phyloP scores from a whole-genome alignment of 2,888 invertebrate genomes.

The Acronicta aceris region DNA sequence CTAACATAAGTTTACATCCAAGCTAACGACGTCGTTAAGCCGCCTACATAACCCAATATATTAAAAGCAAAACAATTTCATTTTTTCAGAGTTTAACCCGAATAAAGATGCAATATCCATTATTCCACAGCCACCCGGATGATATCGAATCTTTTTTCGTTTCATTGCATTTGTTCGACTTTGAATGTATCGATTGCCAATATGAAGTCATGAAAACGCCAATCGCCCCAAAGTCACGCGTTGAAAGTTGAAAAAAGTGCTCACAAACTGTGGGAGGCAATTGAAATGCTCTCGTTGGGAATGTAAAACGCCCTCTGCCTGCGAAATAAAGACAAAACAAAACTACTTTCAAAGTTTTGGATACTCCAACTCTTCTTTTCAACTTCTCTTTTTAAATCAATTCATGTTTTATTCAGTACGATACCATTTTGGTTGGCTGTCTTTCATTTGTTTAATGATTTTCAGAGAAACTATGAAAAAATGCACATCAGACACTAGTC shows the following conservation, averaged over 20 bases:
- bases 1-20: background rate
- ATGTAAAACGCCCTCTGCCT: constrained; percentile 39
- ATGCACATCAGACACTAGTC: no score
- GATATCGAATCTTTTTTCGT: constrained; percentile 11
- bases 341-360: constrained; percentile 43
- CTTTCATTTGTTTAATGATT: no score
- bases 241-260: constrained; percentile 39
- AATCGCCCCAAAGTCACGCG: constrained; percentile 33
- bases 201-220: constrained; percentile 46
- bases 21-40: constrained; percentile 1
- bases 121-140: constrained; percentile 1
- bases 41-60: background rate
- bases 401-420: background rate
- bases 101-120: constrained; percentile 8
- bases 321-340: constrained; percentile 48
- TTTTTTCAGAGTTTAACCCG: background rate
- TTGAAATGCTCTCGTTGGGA: constrained; percentile 51
- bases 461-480: no score
- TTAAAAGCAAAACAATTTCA: background rate
- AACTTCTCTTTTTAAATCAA: background rate
- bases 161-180: constrained; percentile 20
- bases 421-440: no score
- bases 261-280: constrained; percentile 48
- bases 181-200: constrained; percentile 30
- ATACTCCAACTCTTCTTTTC: constrained; percentile 17